phyloP scores from a whole-genome alignment of 2,113 vertebrate genomes.

The Alethe diademata region DNA sequence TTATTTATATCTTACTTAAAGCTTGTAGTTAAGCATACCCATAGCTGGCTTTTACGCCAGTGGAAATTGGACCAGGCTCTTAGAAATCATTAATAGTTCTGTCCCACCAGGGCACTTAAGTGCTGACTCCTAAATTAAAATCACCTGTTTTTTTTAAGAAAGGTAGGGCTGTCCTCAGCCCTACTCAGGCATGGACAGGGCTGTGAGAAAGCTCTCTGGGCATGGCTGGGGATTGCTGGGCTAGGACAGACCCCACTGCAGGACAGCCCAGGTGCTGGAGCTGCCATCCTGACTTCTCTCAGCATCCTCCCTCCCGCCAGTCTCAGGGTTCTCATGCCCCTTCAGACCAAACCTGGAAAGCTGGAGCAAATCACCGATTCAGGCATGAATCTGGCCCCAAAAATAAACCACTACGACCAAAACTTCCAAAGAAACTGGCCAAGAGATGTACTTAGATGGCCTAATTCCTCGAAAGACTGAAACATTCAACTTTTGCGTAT shows the following conservation, averaged over 20 bases:
- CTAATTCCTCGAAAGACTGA: not conserved
- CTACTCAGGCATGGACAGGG: accelerated
- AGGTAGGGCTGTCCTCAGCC: not conserved
- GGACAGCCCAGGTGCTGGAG: not conserved
- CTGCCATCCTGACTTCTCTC: not conserved
- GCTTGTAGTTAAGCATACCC: not conserved
- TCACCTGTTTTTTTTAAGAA: not conserved
- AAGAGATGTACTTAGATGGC: not conserved
- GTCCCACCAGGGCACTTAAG: not conserved
- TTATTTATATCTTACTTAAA: conserved; percentile 15
- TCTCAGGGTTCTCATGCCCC: not conserved
- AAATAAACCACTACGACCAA: not conserved
- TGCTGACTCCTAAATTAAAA: not conserved
- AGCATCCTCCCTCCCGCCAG: not conserved
- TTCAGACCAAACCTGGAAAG: not conserved
- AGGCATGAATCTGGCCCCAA: not conserved
- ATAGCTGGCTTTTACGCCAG: not conserved
- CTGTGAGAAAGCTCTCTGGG: not conserved
- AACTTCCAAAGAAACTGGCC: not conserved
- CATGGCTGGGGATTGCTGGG: not conserved
- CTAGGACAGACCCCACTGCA: not conserved
- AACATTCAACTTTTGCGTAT: not conserved
- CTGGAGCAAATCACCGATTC: not conserved
- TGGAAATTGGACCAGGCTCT: not conserved
- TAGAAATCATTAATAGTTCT: not conserved